Evolutionary conservation across 2,797 vertebrate species (phyloP), one percentile per base, ranked within the genome.

Genomic region (Cynodonichthys magdalenae): DNA sequence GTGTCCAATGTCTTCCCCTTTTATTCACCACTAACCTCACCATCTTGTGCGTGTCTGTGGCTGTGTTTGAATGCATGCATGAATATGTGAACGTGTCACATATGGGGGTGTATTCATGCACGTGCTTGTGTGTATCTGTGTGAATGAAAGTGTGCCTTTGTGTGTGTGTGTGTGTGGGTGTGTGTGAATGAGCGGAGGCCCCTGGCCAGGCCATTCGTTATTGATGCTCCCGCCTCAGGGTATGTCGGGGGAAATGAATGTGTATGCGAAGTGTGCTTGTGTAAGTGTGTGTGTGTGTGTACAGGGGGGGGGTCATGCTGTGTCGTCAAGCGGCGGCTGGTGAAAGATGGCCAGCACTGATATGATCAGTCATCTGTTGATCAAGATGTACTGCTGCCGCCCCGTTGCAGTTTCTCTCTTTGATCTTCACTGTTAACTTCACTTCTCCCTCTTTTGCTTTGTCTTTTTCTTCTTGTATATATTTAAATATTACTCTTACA

Each of bases 301-400:
- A 74, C 69, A 80, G 28, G 66, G 66, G 57, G 77, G 64, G 82
- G 87, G 87, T 90, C 89, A 90, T 47, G 84, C 82, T 94, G 95
- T 98, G 96, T 98, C 96, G 95, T 97, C 95, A 95, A 96, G 96
- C 94, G 91, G 96, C 93, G 93, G 89, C 91, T 94, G 75, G 86
- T 98, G 97, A 98, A 96, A 94, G 96, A 98, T 98, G 96, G 94
- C 88, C 92, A 28, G 1, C 86, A 53, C 90, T 92, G 94, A 93
- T 93, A 95, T 94, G 95, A 99, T 99, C 96, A 94, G 95, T 99
- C 97, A 98, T 96, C 93, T 95, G 94, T 96, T 96, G 96, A 98
- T 97, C 96, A 96, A 98, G 96, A 97, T 94, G 93, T 95, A 97
- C 95, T 93, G 92, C 92, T 91, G 83, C 90, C 63, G 82, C 79